phyloP scores from a whole-genome alignment of 2,888 invertebrate genomes.

The Hofmannophila pseudospretella region DNA sequence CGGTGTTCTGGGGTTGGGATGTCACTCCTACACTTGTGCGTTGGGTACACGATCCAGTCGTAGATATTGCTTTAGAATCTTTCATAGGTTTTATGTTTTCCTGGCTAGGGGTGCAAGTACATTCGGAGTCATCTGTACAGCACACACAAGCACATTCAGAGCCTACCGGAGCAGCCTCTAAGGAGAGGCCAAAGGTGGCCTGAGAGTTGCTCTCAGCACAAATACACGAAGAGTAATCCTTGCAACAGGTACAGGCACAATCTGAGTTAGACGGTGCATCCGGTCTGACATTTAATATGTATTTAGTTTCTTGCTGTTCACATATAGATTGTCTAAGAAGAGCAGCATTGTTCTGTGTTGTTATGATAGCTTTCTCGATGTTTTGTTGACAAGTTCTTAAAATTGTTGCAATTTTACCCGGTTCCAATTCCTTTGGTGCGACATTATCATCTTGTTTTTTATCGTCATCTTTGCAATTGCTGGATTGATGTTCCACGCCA shows the following conservation, averaged over 20 bases:
- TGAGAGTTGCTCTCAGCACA: background rate
- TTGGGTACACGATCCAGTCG: background rate
- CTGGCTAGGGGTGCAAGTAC: background rate
- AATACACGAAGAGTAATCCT: background rate
- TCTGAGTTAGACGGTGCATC: background rate
- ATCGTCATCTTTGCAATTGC: too few relatives aligned
- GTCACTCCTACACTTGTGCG: background rate
- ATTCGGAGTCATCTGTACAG: background rate
- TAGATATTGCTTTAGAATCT: background rate
- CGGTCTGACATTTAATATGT: background rate
- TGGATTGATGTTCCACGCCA: too few relatives aligned
- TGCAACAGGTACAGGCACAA: background rate
- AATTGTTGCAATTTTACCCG: slow-evolving; percentile 12
- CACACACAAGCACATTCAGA: background rate
- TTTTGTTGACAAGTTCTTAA: slow-evolving; percentile 15
- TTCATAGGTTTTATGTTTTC: background rate
- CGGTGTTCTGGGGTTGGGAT: background rate
- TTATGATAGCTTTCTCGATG: slow-evolving; percentile 5
- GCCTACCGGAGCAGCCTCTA: background rate
- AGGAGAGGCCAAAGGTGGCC: background rate
- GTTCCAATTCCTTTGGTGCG: background rate
- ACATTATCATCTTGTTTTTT: background rate
- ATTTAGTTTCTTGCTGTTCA: background rate
- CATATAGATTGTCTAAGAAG: background rate
- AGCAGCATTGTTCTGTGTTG: background rate